Evolutionary conservation across 2,797 vertebrate species (phyloP), one percentile per base, ranked within the genome.

Genomic region (Chaetodon trifasciatus): DNA sequence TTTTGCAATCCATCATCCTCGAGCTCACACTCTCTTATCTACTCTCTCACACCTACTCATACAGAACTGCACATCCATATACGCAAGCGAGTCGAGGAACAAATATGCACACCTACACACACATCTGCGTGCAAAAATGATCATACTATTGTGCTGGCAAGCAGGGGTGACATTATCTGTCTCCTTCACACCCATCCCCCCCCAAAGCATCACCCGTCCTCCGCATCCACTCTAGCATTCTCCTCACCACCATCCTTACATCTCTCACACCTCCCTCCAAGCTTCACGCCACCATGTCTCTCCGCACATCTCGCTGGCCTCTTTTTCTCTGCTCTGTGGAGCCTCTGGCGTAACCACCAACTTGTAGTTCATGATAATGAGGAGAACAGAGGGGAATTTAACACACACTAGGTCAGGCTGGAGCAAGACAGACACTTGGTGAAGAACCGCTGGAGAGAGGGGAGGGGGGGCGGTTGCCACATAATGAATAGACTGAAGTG

Each of bases 1-100:
- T 92, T 92, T 91, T 74, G 81, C 89, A 91, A 94, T 93, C 87
- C 88, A 91, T 93, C 93, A 94, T 92, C 81, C 82, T 88, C 88
- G 91, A 86, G 76, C 87, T 89, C 71, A 83, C 87, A 76, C 76
- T 86, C 81, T 84, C 85, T 90, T 92, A 93, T 91, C 90, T 84
- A 63, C 80, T 79, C 80, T 86, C 87, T 88, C 63, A 82, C 86
- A 75, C 86, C 72, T 77, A 83, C 85, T 82, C 77, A 84, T 75
- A 82, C 63, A 74, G 65, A 75, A 79, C 37, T 64, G 50, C 82
- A 63, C 58, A 62, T 72, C 78, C 84, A 37, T 78, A 78, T 42
- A 78, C 44, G 21, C 80, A 73, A 77, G 71, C 82, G 70, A 67
- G 82, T 72, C 58, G 66, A 82, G 76, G 76, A 86, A 88, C 74